Conservation (phyloP, 1,140 invertebrate species). For the Zaprionus kolodkinae region DNA sequence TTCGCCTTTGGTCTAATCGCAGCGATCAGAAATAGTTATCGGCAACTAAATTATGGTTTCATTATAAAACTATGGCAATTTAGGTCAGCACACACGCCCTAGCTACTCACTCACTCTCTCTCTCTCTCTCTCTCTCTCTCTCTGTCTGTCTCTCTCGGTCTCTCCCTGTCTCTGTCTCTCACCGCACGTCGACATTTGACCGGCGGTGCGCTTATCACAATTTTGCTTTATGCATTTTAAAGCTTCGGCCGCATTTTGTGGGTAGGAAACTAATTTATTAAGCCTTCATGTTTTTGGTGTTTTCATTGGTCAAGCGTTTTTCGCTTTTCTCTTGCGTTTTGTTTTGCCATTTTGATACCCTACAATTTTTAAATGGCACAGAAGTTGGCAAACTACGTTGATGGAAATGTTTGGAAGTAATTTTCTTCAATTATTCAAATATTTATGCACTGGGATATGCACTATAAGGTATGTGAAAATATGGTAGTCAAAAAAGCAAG, state of each 20-base stretch:
- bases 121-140: background rate
- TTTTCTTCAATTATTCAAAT: background rate
- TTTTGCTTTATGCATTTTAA: constrained; percentile 37
- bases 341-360: background rate
- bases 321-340: constrained; percentile 12
- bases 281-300: constrained; percentile 43
- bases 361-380: background rate
- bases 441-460: too few relatives aligned
- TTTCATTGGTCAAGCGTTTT: constrained; percentile 43
- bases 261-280: constrained; percentile 49
- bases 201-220: constrained; percentile 9
- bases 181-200: background rate
- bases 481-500: too few relatives aligned
- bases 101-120: background rate
- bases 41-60: constrained; percentile 19
- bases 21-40: constrained; percentile 1
- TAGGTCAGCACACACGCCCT: constrained; percentile 11
- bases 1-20: background rate
- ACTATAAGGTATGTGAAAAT: too few relatives aligned
- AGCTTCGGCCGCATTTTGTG: constrained; percentile 30
- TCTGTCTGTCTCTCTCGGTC: background rate
- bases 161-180: background rate
- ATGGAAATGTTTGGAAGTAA: background rate
- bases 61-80: constrained; percentile 26
- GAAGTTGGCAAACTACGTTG: background rate